Evolutionary conservation across 2,888 invertebrate genomes (phyloP).

Genomic region (Ferrisia virgata): DNA sequence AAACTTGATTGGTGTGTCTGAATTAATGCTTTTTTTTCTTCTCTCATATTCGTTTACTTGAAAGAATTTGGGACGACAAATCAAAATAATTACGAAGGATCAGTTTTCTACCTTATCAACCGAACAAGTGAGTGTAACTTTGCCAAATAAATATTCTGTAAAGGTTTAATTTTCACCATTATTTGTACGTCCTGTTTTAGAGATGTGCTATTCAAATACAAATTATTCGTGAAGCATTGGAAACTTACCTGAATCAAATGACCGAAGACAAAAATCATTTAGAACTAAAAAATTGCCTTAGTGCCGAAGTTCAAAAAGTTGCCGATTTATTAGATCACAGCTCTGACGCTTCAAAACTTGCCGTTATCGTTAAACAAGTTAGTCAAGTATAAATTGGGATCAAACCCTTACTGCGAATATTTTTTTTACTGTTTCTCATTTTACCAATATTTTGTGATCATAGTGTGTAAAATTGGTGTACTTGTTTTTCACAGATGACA

Average conservation of each 20-base stretch:
- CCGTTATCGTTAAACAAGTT: constrained; percentile 49
- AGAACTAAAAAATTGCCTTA: constrained; percentile 49
- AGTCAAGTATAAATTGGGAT: neutral
- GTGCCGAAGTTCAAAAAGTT: constrained; percentile 49
- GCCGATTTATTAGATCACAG: constrained; percentile 49
- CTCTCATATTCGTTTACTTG: neutral
- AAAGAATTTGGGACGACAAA: constrained; percentile 45
- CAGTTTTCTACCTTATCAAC: constrained; percentile 48
- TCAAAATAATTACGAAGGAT: constrained; percentile 47
- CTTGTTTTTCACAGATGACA: constrained; percentile 49
- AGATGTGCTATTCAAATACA: constrained; percentile 49
- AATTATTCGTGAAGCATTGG: constrained; percentile 49
- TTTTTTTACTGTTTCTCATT: neutral
- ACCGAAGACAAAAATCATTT: constrained; percentile 48
- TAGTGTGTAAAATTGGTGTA: neutral
- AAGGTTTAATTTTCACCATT: neutral
- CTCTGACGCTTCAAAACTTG: constrained; percentile 48
- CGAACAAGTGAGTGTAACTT: constrained; percentile 47
- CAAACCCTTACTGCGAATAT: too few species aligned
- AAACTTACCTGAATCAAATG: constrained; percentile 49
- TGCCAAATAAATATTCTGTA: neutral
- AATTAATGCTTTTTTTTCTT: neutral
- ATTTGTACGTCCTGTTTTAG: constrained; percentile 45
- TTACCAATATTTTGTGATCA: too few species aligned
- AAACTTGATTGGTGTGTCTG: too few species aligned